Evolutionary conservation across 2,113 vertebrate species (phyloP).

Genomic region (Zosterops japonicus): DNA sequence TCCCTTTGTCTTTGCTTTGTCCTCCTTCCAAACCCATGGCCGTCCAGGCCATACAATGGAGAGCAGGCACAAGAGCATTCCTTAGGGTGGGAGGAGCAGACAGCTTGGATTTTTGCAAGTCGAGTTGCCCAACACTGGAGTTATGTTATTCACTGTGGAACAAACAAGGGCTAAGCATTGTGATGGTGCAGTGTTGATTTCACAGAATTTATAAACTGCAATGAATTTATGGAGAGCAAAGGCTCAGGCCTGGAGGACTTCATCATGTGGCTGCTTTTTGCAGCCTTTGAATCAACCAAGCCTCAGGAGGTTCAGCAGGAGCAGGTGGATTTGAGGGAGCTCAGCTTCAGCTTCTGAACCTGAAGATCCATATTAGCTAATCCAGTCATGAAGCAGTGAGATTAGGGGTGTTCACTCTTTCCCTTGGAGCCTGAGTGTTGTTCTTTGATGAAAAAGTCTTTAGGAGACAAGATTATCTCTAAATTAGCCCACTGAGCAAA

Average conservation of each 20-base stretch:
- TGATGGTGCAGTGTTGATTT: not conserved
- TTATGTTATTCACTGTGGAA: not conserved
- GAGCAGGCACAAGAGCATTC: not conserved
- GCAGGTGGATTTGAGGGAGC: not conserved
- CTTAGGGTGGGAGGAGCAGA: conserved; percentile 8
- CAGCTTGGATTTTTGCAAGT: not conserved
- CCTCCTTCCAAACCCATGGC: conserved; percentile 5
- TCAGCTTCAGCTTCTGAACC: not conserved
- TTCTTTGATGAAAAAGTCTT: not conserved
- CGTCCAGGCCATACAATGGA: not conserved
- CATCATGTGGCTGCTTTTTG: not conserved
- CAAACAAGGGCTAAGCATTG: not conserved
- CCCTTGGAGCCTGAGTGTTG: not conserved
- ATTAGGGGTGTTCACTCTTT: not conserved
- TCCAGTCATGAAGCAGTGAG: not conserved
- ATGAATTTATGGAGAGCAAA: not conserved
- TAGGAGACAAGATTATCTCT: not conserved
- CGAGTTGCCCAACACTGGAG: not conserved
- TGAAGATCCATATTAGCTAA: not conserved
- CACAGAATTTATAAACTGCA: not conserved
- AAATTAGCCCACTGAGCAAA: not conserved
- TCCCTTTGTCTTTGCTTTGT: conserved; percentile 21
- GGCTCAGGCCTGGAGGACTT: not conserved
- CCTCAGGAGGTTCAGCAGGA: not conserved
- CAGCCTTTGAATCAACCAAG: not conserved